These are phyloP conservation scores for Neodiprion lecontei DNA, from an alignment of 1,140 invertebrate genomes.

Conservation along the genomic window DNA sequence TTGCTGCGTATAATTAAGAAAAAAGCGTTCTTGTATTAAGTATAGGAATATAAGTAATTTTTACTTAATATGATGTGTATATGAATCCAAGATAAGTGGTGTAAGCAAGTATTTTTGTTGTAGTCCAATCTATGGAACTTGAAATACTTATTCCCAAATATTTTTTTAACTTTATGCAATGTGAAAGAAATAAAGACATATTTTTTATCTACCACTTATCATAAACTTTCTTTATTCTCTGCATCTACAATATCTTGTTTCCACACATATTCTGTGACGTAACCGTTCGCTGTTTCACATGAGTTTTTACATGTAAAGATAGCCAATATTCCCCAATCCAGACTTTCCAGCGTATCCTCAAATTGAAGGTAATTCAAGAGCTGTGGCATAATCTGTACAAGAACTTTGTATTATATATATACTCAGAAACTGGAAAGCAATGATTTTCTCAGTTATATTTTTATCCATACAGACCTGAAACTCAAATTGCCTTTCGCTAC, in stretches of 20 bases:
- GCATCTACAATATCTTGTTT: constrained; percentile 82
- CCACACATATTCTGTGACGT: constrained; percentile 81
- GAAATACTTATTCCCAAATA: background rate
- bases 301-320: constrained; percentile 86
- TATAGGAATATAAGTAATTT: background rate
- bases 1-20: no score
- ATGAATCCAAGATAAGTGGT: no score
- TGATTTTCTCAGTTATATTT: constrained; percentile 16
- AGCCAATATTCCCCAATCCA: constrained; percentile 90
- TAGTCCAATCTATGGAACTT: background rate
- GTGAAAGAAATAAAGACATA: no score
- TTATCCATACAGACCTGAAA: constrained; percentile 74
- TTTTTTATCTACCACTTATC: background rate
- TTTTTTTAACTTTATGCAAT: background rate
- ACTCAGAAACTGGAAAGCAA: background rate
- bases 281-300: constrained; percentile 70
- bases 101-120: no score
- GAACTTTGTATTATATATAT: constrained; percentile 7
- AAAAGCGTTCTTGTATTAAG: background rate
- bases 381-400: constrained; percentile 88
- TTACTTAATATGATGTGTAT: no score
- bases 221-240: constrained; percentile 18
- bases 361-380: constrained; percentile 78
- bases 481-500: constrained; percentile 82
- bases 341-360: constrained; percentile 70